These are phyloP conservation scores for Formica selysi DNA, from an alignment of 1,140 invertebrate species.

Conservation along the genomic window DNA sequence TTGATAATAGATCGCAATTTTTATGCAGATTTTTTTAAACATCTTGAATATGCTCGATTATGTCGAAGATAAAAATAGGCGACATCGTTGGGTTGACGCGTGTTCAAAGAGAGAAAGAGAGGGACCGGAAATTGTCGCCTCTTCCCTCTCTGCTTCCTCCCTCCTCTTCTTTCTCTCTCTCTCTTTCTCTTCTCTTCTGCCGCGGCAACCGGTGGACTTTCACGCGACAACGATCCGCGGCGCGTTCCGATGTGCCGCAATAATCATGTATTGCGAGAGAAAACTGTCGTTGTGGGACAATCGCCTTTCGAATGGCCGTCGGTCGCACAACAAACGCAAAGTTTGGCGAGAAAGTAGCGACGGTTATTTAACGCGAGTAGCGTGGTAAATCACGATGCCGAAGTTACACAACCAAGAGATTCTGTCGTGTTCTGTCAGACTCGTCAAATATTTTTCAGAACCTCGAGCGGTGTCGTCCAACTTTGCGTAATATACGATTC, in stretches of 20 bases:
- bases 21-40: constrained; percentile 40
- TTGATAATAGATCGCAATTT: not conserved
- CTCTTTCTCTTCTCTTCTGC: constrained; percentile 54
- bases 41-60: not conserved
- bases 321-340: constrained; percentile 49
- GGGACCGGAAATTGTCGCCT: constrained; percentile 71
- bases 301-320: constrained; percentile 39
- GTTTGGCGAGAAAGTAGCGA: constrained; percentile 66
- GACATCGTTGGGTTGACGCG: constrained; percentile 35
- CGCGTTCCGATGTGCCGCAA: constrained; percentile 75
- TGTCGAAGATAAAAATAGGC: constrained; percentile 58
- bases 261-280: constrained; percentile 80
- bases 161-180: constrained; percentile 2
- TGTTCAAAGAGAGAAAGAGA: constrained; percentile 52
- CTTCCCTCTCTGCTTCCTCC: constrained; percentile 59
- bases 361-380: constrained; percentile 58
- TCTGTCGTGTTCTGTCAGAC: constrained; percentile 2
- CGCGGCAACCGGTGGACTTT: constrained; percentile 74
- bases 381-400: constrained; percentile 40
- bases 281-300: constrained; percentile 68
- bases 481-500: constrained; percentile 20
- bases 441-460: constrained; percentile 60
- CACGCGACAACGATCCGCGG: constrained; percentile 75
- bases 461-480: constrained; percentile 6
- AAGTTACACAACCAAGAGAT: constrained; percentile 28